Percentiles rank a stretch among this genome's conserved stretches.
Evolutionary conservation across 2,113 vertebrate species (phyloP).

Genomic region (Aspidoscelis tigris): DNA sequence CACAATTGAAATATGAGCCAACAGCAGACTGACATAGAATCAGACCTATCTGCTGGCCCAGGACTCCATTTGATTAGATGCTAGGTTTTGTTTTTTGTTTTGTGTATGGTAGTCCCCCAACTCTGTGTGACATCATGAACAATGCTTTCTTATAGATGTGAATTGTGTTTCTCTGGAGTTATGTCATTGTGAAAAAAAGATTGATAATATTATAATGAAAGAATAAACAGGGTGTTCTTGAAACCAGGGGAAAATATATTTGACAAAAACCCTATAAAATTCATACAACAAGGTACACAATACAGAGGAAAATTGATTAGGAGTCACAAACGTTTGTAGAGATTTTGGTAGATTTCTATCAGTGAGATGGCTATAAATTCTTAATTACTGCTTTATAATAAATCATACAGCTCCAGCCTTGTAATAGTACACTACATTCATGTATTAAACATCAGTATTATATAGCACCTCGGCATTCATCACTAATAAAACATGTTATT

Average conservation of each 20-base stretch:
- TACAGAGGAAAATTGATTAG: slow-evolving; percentile 7
- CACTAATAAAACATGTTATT: slow-evolving; percentile 1
- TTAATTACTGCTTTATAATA: slow-evolving; percentile 30
- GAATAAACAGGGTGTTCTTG: neutral
- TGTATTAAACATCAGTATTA: neutral
- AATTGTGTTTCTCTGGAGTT: neutral
- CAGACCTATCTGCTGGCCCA: no score
- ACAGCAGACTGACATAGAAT: no score
- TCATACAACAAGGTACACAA: slow-evolving; percentile 25
- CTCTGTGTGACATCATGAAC: neutral
- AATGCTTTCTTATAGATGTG: neutral
- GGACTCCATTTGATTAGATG: no score
- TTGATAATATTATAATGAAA: slow-evolving; percentile 9
- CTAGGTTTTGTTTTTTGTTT: neutral
- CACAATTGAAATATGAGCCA: no score
- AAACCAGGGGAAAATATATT: slow-evolving; percentile 7
- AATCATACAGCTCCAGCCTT: slow-evolving; percentile 19
- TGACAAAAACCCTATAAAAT: slow-evolving; percentile 26
- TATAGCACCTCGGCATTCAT: neutral
- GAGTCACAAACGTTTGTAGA: slow-evolving; percentile 30
- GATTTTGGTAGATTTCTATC: neutral
- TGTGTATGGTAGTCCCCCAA: no score
- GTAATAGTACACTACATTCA: neutral
- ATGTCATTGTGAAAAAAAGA: neutral
- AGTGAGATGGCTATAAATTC: slow-evolving; percentile 39